Conservation (phyloP, 2,113 vertebrate species). For the Propithecus coquereli region DNA sequence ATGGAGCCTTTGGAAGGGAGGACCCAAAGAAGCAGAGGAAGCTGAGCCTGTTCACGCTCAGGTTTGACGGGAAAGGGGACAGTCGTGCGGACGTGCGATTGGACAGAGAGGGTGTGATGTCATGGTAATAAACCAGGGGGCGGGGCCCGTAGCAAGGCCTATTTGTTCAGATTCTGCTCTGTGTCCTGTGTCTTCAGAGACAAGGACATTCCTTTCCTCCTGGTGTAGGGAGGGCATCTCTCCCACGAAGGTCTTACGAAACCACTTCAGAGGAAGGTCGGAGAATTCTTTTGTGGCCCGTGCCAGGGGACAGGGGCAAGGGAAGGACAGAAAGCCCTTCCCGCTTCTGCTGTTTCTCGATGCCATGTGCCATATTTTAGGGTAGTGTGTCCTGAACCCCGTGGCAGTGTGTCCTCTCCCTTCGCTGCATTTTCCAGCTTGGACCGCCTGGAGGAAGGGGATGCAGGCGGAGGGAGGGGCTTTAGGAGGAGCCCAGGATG, state of each 20-base stretch:
- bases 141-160: neutral
- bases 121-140: neutral
- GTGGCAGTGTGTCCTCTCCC: accelerated
- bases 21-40: neutral
- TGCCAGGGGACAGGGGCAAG: neutral
- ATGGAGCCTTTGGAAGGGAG: neutral
- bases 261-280: neutral
- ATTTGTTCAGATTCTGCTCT: neutral
- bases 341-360: neutral
- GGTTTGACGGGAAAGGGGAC: neutral
- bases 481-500: neutral
- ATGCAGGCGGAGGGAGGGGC: neutral
- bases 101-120: neutral
- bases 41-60: accelerated
- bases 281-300: neutral
- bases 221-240: neutral
- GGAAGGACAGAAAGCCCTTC: neutral
- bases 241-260: neutral
- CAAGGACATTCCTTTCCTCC: neutral
- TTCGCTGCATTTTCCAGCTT: no score
- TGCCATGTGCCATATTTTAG: neutral
- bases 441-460: neutral
- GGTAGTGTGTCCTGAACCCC: neutral
- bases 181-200: neutral
- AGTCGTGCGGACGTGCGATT: neutral